These are phyloP conservation scores for Gobiocypris rarus DNA, from an alignment of 2,113 vertebrate genomes.

Conservation along the genomic window DNA sequence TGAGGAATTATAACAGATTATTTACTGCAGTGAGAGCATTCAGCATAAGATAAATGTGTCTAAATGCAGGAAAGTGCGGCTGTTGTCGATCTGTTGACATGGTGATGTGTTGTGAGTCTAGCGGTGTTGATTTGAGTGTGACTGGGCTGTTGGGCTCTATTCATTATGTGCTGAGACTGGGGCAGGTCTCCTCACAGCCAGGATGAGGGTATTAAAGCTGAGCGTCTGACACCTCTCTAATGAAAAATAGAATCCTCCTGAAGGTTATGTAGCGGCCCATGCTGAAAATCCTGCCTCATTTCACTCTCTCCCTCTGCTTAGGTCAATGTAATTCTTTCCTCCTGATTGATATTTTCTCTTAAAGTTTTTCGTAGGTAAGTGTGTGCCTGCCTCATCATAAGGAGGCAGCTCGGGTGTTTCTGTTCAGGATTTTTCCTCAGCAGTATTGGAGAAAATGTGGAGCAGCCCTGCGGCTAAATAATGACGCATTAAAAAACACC, in stretches of 20 bases:
- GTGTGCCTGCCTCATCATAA: constrained; percentile 78
- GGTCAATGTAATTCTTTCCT: constrained; percentile 79
- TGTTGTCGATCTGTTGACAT: too few relatives aligned
- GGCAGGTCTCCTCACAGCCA: constrained; percentile 78
- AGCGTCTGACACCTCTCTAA: constrained; percentile 81
- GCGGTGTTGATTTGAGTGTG: constrained; percentile 60
- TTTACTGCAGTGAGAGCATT: background rate
- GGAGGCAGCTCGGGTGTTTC: constrained; percentile 77
- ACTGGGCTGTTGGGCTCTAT: constrained; percentile 72
- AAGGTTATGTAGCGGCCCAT: constrained; percentile 80
- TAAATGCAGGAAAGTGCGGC: too few relatives aligned
- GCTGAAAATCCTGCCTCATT: constrained; percentile 79
- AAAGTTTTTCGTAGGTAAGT: constrained; percentile 67
- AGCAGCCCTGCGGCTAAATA: background rate
- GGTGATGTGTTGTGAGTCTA: constrained; percentile 8
- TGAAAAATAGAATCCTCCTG: constrained; percentile 85
- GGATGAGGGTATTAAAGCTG: constrained; percentile 83
- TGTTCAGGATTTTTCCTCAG: constrained; percentile 30
- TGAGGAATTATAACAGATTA: background rate
- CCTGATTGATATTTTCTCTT: constrained; percentile 81
- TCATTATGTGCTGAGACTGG: constrained; percentile 84
- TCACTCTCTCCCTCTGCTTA: constrained; percentile 58
- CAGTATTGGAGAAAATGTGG: background rate
- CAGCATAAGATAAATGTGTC: background rate
- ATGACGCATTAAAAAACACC: too few relatives aligned